phyloP scores from a whole-genome alignment of 2,797 vertebrate species.

The Anabas testudineus region DNA sequence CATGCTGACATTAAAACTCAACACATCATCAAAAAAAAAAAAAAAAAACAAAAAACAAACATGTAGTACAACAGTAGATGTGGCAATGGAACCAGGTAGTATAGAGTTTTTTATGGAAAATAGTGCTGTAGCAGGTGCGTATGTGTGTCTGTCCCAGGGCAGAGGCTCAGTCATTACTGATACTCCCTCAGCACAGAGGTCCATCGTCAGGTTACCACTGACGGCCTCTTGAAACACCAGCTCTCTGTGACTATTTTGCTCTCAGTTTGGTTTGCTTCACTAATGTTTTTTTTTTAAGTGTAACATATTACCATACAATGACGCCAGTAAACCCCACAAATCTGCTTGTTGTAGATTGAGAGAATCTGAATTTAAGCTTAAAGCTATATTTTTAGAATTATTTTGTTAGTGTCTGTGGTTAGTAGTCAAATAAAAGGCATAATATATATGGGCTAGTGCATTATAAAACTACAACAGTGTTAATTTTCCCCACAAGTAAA shows the following conservation, averaged over 20 bases:
- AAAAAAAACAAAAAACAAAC: no score
- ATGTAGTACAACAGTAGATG: neutral
- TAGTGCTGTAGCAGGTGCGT: constrained; percentile 51
- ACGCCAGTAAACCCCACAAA: no score
- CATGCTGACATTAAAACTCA: neutral
- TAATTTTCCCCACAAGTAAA: no score
- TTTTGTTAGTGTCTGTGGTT: no score
- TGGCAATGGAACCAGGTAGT: constrained; percentile 1
- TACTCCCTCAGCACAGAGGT: constrained; percentile 81
- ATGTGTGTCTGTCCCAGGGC: constrained; percentile 60
- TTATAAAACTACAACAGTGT: no score
- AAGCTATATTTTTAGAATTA: no score
- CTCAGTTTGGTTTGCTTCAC: constrained; percentile 12
- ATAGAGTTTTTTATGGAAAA: constrained; percentile 12
- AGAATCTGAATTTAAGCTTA: no score
- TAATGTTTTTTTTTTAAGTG: neutral
- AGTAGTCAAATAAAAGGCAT: no score
- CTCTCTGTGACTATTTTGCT: constrained; percentile 32
- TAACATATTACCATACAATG: no score
- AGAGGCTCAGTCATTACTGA: constrained; percentile 77
- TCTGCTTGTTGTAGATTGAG: no score
- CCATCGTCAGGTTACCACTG: constrained; percentile 82
- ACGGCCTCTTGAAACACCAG: constrained; percentile 70
- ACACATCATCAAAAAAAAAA: neutral
- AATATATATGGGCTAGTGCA: no score